phyloP scores from a whole-genome alignment of 2,888 invertebrate species.

The Drosophila neotestacea region DNA sequence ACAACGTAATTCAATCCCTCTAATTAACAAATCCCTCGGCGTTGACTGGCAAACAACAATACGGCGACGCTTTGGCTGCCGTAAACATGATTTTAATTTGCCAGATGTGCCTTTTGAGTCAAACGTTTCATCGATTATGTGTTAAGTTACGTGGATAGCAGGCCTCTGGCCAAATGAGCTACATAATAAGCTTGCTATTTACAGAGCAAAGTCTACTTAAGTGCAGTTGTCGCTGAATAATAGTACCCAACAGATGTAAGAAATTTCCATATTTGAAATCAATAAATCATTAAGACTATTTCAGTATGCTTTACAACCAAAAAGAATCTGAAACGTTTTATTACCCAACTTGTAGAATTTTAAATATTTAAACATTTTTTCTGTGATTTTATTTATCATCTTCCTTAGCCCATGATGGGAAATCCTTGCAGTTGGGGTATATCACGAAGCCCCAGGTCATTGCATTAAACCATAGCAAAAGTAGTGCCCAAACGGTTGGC shows the following conservation, averaged over 20 bases:
- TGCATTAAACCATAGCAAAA: slow-evolving; percentile 9
- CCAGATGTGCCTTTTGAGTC: slow-evolving; percentile 36
- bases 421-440: not conserved
- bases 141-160: slow-evolving; percentile 72
- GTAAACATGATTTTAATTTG: slow-evolving; percentile 61
- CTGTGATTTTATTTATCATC: not conserved
- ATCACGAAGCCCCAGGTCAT: slow-evolving; percentile 15
- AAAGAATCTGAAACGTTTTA: not conserved
- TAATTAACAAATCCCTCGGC: slow-evolving; percentile 65
- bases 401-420: slow-evolving; percentile 2
- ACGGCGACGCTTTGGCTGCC: slow-evolving; percentile 48
- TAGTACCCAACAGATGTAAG: not conserved
- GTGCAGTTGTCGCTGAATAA: not conserved
- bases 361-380: not conserved
- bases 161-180: slow-evolving; percentile 58
- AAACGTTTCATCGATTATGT: slow-evolving; percentile 70
- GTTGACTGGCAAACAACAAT: slow-evolving; percentile 19
- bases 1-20: slow-evolving; percentile 52
- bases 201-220: not conserved
- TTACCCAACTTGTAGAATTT: not conserved
- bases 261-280: not conserved
- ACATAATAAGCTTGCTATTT: slow-evolving; percentile 1
- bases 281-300: not conserved
- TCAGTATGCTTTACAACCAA: not conserved
- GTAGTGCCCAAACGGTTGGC: slow-evolving; percentile 13